Evolutionary conservation across 2,797 vertebrate genomes (phyloP).

Genomic region (Ciconia nigra): DNA sequence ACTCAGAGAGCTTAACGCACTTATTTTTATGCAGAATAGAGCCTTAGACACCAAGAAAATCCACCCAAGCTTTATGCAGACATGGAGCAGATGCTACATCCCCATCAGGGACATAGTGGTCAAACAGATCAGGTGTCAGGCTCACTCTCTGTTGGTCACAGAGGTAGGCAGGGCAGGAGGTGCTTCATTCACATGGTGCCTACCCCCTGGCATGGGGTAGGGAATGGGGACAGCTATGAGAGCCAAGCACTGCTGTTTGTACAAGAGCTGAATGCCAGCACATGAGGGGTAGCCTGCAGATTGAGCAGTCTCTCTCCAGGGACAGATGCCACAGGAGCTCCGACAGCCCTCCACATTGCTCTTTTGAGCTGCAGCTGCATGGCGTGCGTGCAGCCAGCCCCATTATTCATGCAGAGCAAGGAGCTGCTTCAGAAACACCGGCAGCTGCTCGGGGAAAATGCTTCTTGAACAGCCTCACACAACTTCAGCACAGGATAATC

Average conservation of each 20-base stretch:
- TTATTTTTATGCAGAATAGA: background rate
- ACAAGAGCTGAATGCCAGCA: background rate
- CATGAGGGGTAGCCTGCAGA: background rate
- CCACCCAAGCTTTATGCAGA: background rate
- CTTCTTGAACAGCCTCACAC: background rate
- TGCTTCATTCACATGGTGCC: background rate
- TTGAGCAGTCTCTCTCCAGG: background rate
- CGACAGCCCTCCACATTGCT: background rate
- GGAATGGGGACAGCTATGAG: background rate
- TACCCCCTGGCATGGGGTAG: background rate
- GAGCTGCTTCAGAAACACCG: slow-evolving; percentile 7
- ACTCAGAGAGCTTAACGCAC: background rate
- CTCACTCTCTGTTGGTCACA: background rate
- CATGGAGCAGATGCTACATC: background rate
- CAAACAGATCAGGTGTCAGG: background rate
- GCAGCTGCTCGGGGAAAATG: background rate
- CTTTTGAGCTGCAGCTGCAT: slow-evolving; percentile 10
- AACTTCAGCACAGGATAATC: accelerated
- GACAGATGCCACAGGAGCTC: background rate
- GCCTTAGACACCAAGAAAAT: background rate
- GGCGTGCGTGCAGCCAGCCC: background rate
- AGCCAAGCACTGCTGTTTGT: accelerated
- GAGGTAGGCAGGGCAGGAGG: background rate
- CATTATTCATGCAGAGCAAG: background rate
- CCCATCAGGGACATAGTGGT: accelerated